Evolutionary conservation across 2,113 vertebrate species (phyloP), one percentile per base, ranked within the genome.

Genomic region (Anhinga rufa): DNA sequence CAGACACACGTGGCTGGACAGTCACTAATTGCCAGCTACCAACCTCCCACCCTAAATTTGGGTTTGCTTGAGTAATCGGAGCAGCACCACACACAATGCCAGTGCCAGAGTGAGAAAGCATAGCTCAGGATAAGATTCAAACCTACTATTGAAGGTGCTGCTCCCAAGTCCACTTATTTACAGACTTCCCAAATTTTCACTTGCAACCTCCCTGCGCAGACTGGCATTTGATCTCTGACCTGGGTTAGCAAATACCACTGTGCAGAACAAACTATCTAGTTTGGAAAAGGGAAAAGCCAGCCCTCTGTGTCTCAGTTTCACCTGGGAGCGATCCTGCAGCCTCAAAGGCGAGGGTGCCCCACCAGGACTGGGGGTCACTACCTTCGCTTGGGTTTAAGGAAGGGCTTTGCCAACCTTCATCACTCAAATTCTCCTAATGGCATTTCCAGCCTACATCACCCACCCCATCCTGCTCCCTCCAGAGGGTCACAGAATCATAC

Each of bases 161-260:
- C 26, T 86, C 68, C 55, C 75, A 46, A 19, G 31, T 42, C 75
- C 49, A 22, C 57, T 61, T 34, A 62, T 79, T 55, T 36, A 14
- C 10, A 34, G 38, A 9, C 61, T 61, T 55, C 80, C 74, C 77
- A 58, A 78, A 81, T 29, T 29, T 58, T 1, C 4, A 3, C 48
- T 60, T 71, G 66, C 54, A 68, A 70, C 17, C 32, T 74, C 71
- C 74, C 76, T 11, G 44, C 85, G 72, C 72, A 69, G 69, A 10
- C 74, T 60, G 68, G 17, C 5, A 12, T 88, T 72, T 87, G 54
- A 80, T 89, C 85, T 94, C 86, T 92, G 72, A 74, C 84, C 86
- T 14, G 42, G 17, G 14, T n/a, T 57, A 79, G 84, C 84, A 95
- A 93, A 85, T 82, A 92, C 5, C 46, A 19, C 40, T 0, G 3